Base-by-base conservation (phyloP, 2,113 vertebrate species). In the Rhombomys opimus region DNA sequence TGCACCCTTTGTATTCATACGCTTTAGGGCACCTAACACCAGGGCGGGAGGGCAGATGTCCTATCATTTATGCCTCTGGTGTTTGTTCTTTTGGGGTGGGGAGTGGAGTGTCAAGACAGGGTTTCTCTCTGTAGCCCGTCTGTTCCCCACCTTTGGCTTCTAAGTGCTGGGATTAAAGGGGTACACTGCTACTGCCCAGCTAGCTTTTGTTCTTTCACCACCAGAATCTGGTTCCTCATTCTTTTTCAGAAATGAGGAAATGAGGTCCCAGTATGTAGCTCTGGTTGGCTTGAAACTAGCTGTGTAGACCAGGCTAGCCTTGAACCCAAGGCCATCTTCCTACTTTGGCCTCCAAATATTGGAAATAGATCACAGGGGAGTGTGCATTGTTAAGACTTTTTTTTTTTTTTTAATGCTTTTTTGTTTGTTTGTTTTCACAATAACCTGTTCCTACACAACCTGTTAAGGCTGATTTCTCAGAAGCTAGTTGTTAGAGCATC, bases 1-100 rank as follows among this genome's bases (percentile, higher is more conserved):
- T 1, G 1, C 0, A 2, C 27, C 52, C 46, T n/a, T 63, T 65
- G 8, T 14, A 25, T 61, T 54, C 41, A 11, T 1, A 46, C 1
- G 67, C 57, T 41, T 88, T 1, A 18, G 3, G 25, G 70, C 78
- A 50, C 50, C 52, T 10, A 72, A 82, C 50, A 52, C 22, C 78
- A 61, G 86, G 38, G 76, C 70, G 5, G 17, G 4, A 84, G 67
- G 50, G 27, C 2, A 0, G 82, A 8, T 23, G 50, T n/a, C 23
- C 3, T 2, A 0, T 0, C 20, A 1, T 10, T 12, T 54, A 50
- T 35, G 12, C 70, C 57, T 30, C 22, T 17, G 4, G 65, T 35
- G 57, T 57, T 12, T 57, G 57, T 57, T 12, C 57, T 3, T 57
- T 12, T 57, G 57, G 57, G 57, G 57, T 12, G 11, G 54, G 10